Evolutionary conservation across 2,113 vertebrate genomes (phyloP).

Genomic region (Spilogale gracilis): DNA sequence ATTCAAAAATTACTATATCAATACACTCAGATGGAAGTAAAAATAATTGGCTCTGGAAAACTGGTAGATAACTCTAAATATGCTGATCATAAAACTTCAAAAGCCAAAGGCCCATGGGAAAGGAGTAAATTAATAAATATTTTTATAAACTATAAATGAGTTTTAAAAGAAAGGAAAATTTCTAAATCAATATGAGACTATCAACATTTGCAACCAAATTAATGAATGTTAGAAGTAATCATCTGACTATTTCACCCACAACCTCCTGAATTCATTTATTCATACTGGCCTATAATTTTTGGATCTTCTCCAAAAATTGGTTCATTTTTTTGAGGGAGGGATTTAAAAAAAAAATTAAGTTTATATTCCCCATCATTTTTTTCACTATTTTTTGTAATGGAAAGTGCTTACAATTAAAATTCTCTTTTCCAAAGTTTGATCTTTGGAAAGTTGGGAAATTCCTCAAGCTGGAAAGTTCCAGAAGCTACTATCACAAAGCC

Average conservation of each 20-base stretch:
- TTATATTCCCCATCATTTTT: neutral
- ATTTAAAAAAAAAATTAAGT: neutral
- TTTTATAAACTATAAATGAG: neutral
- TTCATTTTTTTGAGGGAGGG: neutral
- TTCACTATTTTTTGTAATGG: neutral
- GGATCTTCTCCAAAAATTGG: neutral
- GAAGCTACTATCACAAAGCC: neutral
- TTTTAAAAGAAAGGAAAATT: neutral
- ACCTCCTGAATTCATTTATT: neutral
- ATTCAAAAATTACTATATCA: neutral
- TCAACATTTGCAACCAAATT: neutral
- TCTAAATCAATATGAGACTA: neutral
- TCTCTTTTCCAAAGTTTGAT: neutral
- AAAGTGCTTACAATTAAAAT: slow-evolving; percentile 30
- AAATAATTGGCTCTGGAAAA: neutral
- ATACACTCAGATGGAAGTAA: neutral
- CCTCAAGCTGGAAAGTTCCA: neutral
- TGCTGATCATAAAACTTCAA: neutral
- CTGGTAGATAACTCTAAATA: neutral
- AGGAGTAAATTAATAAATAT: neutral
- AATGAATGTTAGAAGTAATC: neutral
- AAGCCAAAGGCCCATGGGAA: neutral
- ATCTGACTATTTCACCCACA: neutral
- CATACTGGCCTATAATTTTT: neutral
- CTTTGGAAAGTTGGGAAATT: neutral